Evolutionary conservation across 1,140 invertebrate species (phyloP), one percentile per base, ranked within the genome.

Genomic region (Magallana gigas): DNA sequence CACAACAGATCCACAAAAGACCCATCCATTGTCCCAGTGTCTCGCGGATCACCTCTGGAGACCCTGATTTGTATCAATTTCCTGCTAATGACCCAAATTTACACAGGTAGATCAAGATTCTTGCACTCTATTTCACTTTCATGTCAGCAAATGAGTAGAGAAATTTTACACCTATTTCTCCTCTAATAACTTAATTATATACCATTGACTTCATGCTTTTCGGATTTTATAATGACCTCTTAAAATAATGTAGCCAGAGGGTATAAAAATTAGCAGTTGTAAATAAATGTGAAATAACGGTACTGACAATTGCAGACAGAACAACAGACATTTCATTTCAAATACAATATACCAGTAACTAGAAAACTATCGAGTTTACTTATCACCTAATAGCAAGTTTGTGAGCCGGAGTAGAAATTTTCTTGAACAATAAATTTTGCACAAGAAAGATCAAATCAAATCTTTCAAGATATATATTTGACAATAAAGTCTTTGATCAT

Each of bases 21-120:
- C 14, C 68, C 68, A 18, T 76, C 68, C 23, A 76, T 36, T 76
- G 68, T 76, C 68, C 23, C 36, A 36, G 6, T 76, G 68, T 76
- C 68, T 76, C 7, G 4, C 36, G 68, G 23, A 76, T 29, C 68
- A 36, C 68, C 68, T 29, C 29, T 36, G 8, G 4, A 36, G 68
- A 12, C 68, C 23, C 14, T 12, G 36, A 29, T 48, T 76, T 14
- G 23, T 36, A 76, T 36, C 68, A 76, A 76, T 76, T 76, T 76
- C 68, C 68, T 76, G 18, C 68, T 76, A 76, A 76, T 76, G 68
- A 76, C 68, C 68, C 68, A 76, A 76, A 76, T 76, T 29, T 48
- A 48, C 14, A 36, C 68, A 76, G 18, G 23, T 23, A 18, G 23
- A 76, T 29, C 23, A 76, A 18, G 14, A 29, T 29, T 23, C 18